These are phyloP conservation scores for Pterophyllum scalare DNA, from an alignment of 2,113 vertebrate genomes.

Conservation along the genomic window DNA sequence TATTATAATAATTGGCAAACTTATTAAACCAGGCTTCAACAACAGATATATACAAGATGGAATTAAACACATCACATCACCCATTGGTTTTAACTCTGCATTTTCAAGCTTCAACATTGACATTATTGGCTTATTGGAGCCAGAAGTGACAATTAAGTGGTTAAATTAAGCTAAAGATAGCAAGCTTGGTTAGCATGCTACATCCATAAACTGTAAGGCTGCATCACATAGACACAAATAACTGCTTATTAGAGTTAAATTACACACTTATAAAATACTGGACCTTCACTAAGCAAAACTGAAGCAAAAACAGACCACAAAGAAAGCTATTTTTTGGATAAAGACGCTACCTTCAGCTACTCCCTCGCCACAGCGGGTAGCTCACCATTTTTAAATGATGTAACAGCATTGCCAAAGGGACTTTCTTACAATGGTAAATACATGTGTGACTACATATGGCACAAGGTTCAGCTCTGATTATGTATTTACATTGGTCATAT, in stretches of 20 bases:
- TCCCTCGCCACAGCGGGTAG: neutral
- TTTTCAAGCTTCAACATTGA: neutral
- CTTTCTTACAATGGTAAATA: neutral
- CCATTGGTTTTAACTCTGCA: neutral
- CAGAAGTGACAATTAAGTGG: neutral
- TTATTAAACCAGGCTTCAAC: neutral
- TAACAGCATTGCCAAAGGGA: neutral
- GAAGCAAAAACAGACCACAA: neutral
- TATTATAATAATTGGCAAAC: no score
- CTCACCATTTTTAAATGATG: neutral
- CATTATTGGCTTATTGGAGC: neutral
- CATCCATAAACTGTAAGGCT: neutral
- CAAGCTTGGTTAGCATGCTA: neutral
- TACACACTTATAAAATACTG: neutral
- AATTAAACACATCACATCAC: neutral
- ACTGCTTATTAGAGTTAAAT: neutral
- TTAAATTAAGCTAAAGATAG: neutral
- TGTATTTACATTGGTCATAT: no score
- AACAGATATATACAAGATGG: neutral
- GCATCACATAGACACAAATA: neutral
- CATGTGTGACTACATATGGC: neutral
- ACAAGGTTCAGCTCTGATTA: no score
- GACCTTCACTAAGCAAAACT: neutral
- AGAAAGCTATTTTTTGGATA: no score
- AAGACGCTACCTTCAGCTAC: no score